Evolutionary conservation across 1,140 invertebrate genomes (phyloP).

Genomic region (Mya arenaria): DNA sequence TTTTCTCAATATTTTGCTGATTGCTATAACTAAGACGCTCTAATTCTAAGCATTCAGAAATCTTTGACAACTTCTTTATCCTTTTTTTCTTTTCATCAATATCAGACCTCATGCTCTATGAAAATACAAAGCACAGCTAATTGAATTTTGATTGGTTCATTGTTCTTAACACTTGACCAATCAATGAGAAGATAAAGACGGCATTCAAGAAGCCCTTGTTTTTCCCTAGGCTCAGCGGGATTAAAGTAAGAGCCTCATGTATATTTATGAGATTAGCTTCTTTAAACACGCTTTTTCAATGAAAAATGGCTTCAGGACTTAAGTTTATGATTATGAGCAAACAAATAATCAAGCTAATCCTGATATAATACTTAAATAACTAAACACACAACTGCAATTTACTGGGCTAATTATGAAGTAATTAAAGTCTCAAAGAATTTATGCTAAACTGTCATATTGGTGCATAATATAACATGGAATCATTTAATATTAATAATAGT

Average conservation of each 20-base stretch:
- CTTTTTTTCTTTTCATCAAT: neutral
- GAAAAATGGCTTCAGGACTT: too few relatives aligned
- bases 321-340: too few relatives aligned
- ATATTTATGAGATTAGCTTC: conserved; percentile 37
- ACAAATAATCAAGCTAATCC: too few relatives aligned
- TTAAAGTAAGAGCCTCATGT: conserved; percentile 4
- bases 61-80: neutral
- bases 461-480: too few relatives aligned
- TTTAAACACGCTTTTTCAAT: too few relatives aligned
- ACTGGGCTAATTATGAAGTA: too few relatives aligned
- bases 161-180: conserved; percentile 47
- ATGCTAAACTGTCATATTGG: too few relatives aligned
- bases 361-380: too few relatives aligned
- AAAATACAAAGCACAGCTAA: conserved; percentile 50
- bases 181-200: conserved; percentile 34
- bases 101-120: neutral
- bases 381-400: too few relatives aligned
- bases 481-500: too few relatives aligned
- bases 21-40: conserved; percentile 6
- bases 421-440: too few relatives aligned
- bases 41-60: too few relatives aligned
- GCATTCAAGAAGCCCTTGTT: conserved; percentile 35
- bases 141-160: conserved; percentile 58
- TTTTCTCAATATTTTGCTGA: conserved; percentile 49
- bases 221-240: conserved; percentile 5